Evolutionary conservation across 1,140 invertebrate species (phyloP).

Genomic region (Marisa cornuarietis): DNA sequence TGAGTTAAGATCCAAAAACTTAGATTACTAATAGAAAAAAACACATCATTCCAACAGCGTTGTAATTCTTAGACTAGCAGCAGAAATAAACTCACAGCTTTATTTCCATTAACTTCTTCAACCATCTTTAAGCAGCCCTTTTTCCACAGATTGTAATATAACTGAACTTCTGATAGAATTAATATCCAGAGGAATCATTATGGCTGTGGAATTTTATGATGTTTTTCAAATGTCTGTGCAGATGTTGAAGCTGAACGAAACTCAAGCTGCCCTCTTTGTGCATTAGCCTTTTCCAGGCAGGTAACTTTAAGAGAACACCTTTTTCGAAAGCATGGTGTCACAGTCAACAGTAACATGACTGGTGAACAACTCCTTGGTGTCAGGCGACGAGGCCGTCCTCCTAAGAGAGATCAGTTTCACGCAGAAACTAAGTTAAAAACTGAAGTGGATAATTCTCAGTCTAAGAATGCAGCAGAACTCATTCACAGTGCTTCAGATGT

Average conservation of each 20-base stretch:
- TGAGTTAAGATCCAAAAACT: neutral
- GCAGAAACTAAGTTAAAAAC: neutral
- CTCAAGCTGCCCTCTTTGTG: constrained; percentile 44
- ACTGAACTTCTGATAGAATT: too few relatives aligned
- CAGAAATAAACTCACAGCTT: too few relatives aligned
- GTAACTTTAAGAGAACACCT: constrained; percentile 43
- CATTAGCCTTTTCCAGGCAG: constrained; percentile 38
- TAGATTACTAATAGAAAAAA: too few relatives aligned
- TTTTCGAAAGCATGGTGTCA: constrained; percentile 38
- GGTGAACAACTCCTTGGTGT: neutral
- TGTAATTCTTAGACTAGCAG: too few relatives aligned
- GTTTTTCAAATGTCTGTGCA: constrained; percentile 18
- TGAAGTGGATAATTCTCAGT: neutral
- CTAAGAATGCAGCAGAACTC: neutral
- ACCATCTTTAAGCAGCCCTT: too few relatives aligned
- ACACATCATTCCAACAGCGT: too few relatives aligned
- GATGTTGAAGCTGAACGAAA: constrained; percentile 36
- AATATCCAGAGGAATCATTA: neutral
- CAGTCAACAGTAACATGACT: constrained; percentile 9
- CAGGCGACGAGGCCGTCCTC: neutral
- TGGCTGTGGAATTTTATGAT: neutral
- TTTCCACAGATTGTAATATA: too few relatives aligned
- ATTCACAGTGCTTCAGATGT: neutral
- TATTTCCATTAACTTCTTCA: too few relatives aligned
- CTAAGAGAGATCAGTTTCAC: neutral